Conservation (phyloP, 2,888 invertebrate species). For the Bellardia bayeri region DNA sequence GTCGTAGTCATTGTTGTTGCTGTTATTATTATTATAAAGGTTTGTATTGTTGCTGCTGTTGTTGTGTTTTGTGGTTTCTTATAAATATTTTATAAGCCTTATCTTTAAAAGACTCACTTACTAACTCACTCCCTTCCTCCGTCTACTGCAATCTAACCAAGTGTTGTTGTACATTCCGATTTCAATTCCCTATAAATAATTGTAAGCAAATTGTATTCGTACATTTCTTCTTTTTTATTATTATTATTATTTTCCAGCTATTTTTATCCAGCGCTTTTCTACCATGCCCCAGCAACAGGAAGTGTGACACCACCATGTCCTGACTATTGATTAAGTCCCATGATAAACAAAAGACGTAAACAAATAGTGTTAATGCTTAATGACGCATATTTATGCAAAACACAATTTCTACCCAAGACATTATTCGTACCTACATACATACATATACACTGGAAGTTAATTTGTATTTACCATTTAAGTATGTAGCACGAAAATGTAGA, state of each 20-base stretch:
- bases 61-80: constrained; percentile 54
- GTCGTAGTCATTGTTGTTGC: constrained; percentile 54
- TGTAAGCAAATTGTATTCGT: constrained; percentile 60
- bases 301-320: constrained; percentile 69
- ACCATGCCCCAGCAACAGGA: constrained; percentile 65
- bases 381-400: constrained; percentile 71
- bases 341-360: constrained; percentile 72
- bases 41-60: constrained; percentile 39
- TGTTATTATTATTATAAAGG: constrained; percentile 48
- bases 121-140: background rate
- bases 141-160: background rate
- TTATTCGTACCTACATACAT: background rate
- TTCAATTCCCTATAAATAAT: constrained; percentile 58
- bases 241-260: background rate
- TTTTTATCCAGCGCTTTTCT: constrained; percentile 24
- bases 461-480: background rate
- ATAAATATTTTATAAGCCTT: constrained; percentile 47
- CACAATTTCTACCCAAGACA: constrained; percentile 41
- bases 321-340: constrained; percentile 71
- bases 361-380: constrained; percentile 72
- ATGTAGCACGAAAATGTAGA: background rate
- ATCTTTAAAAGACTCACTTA: constrained; percentile 26
- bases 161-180: background rate
- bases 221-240: background rate
- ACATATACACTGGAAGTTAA: background rate